A percentile compares a stretch with the other conserved stretches of the same genome.
Conservation (phyloP, 92 coral and sea anemone species). For the Metridium senile region DNA sequence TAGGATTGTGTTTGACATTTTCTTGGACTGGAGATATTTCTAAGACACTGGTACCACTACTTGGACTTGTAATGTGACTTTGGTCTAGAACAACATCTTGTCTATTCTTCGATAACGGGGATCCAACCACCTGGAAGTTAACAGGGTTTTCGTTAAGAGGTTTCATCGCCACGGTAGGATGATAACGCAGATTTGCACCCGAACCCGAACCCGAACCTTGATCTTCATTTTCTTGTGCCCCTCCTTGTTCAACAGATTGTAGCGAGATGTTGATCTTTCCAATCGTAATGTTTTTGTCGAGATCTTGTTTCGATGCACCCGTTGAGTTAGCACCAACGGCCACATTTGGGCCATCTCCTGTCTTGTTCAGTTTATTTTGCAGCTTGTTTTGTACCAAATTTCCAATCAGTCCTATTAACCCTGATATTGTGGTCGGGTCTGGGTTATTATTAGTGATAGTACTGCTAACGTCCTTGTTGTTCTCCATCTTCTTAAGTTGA, state of each 20-base stretch:
- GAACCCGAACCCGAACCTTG: no score
- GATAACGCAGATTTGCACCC: not conserved
- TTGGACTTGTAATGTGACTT: not conserved
- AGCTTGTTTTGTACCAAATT: slow-evolving; percentile 14
- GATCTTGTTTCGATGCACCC: not conserved
- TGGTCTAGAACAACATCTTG: not conserved
- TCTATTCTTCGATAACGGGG: not conserved
- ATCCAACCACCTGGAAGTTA: not conserved
- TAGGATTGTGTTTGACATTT: not conserved
- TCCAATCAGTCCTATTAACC: slow-evolving; percentile 17
- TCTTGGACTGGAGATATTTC: not conserved
- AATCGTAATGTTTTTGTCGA: slow-evolving; percentile 1
- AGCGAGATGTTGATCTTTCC: slow-evolving; percentile 27
- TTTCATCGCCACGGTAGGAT: slow-evolving; percentile 15
- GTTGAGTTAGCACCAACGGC: not conserved
- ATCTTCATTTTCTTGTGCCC: not conserved
- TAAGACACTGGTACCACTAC: not conserved
- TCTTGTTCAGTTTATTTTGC: not conserved
- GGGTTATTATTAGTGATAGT: not conserved
- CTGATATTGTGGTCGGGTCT: not conserved
- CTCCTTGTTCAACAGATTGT: slow-evolving; percentile 20
- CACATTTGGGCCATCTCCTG: not conserved
- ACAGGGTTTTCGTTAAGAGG: not conserved
- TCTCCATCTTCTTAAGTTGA: not conserved
- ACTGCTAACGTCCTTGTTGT: slow-evolving; percentile 1